These are phyloP conservation scores for Tanytarsus gracilentus DNA, from an alignment of 2,888 invertebrate species.

Conservation along the genomic window DNA sequence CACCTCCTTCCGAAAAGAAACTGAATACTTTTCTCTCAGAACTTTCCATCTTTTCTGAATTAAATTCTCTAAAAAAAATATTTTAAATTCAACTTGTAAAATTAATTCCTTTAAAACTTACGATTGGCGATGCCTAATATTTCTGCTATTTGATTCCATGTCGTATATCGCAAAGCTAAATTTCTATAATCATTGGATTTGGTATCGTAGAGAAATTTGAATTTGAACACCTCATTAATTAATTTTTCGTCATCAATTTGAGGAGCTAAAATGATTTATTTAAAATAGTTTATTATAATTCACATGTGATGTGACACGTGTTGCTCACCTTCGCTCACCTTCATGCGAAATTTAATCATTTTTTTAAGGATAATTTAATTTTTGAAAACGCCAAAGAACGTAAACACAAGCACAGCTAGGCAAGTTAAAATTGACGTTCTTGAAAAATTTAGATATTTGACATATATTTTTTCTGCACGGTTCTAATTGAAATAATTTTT, in stretches of 20 bases:
- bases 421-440: no score
- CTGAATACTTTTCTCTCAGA: slow-evolving; percentile 15
- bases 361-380: no score
- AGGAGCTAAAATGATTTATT: background rate
- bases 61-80: background rate
- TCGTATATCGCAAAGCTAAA: background rate
- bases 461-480: no score
- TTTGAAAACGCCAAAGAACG: no score
- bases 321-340: no score
- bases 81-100: background rate
- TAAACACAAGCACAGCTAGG: no score
- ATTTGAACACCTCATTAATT: background rate
- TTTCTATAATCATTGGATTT: slow-evolving; percentile 16
- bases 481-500: no score
- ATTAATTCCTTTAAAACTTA: background rate
- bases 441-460: no score
- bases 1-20: background rate
- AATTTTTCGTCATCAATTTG: slow-evolving; percentile 6
- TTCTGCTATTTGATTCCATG: slow-evolving; percentile 7
- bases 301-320: no score
- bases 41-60: slow-evolving; percentile 27
- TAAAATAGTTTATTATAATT: no score
- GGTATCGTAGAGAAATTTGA: slow-evolving; percentile 10
- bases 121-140: background rate
- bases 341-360: slow-evolving; percentile 16